These are phyloP conservation scores for Pseudonaja textilis DNA, from an alignment of 2,113 vertebrate genomes.

Conservation along the genomic window DNA sequence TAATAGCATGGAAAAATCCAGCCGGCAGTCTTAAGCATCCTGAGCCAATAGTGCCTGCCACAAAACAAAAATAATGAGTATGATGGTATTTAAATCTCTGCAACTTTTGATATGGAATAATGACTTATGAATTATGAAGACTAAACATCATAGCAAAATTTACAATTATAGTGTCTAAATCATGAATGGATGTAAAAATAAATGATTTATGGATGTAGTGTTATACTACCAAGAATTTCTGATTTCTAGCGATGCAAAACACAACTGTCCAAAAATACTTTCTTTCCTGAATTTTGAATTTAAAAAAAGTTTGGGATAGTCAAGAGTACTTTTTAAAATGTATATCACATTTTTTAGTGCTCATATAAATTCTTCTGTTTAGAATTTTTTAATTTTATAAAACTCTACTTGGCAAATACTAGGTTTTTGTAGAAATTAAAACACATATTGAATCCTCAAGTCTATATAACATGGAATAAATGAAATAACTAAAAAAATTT, in stretches of 20 bases:
- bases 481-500: neutral
- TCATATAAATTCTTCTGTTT: neutral
- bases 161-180: neutral
- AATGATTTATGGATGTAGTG: neutral
- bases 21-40: neutral
- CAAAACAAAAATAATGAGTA: neutral
- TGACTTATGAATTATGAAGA: neutral
- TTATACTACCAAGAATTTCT: neutral
- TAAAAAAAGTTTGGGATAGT: neutral
- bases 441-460: neutral
- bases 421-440: neutral
- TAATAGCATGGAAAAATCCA: neutral
- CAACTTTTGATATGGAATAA: neutral
- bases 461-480: neutral
- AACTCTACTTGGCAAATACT: neutral
- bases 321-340: neutral
- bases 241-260: neutral
- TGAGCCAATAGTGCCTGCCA: neutral
- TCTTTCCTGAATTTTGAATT: neutral
- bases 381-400: neutral
- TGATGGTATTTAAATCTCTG: neutral
- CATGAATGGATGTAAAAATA: neutral
- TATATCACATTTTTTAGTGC: neutral
- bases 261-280: neutral
- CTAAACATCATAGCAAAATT: neutral